A percentile compares a stretch with the other conserved stretches of the same genome.
Conservation (phyloP, 2,888 invertebrate species). For the Caenorhabditis parvicauda region DNA sequence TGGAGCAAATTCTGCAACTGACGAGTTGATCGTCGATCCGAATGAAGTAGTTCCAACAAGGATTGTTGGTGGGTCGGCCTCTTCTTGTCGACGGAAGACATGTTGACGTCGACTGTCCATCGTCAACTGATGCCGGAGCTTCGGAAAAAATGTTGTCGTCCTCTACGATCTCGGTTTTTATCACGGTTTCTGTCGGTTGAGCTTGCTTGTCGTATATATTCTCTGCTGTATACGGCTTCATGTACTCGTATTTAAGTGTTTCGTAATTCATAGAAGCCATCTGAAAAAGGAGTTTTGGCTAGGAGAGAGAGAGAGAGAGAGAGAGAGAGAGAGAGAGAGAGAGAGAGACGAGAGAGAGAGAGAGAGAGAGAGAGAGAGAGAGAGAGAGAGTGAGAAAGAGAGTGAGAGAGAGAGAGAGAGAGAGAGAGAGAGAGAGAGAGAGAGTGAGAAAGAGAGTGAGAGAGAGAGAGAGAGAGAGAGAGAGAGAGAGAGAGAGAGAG, state of each 20-base stretch:
- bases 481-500: not conserved
- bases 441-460: constrained; percentile 8
- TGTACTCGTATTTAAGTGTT: too few species aligned
- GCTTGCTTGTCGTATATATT: too few species aligned
- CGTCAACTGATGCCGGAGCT: too few species aligned
- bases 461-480: not conserved
- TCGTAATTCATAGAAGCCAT: constrained; percentile 12
- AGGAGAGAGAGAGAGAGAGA: constrained; percentile 1
- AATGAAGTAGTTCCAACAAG: constrained; percentile 45
- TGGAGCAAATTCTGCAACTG: constrained; percentile 38
- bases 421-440: not conserved
- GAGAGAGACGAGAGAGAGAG: constrained; percentile 2
- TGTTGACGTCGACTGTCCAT: too few species aligned
- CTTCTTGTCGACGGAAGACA: constrained; percentile 18
- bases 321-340: not conserved
- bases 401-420: constrained; percentile 8
- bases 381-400: constrained; percentile 5
- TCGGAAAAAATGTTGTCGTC: too few species aligned
- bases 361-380: constrained; percentile 4
- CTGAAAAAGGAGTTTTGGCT: constrained; percentile 17
- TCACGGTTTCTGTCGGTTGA: too few species aligned
- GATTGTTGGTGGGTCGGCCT: constrained; percentile 46
- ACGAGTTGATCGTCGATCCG: constrained; percentile 44
- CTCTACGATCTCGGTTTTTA: too few species aligned
- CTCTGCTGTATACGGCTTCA: too few species aligned